Base-by-base conservation (phyloP, 2,797 vertebrate species). In the Triplophysa yarkandensis region DNA sequence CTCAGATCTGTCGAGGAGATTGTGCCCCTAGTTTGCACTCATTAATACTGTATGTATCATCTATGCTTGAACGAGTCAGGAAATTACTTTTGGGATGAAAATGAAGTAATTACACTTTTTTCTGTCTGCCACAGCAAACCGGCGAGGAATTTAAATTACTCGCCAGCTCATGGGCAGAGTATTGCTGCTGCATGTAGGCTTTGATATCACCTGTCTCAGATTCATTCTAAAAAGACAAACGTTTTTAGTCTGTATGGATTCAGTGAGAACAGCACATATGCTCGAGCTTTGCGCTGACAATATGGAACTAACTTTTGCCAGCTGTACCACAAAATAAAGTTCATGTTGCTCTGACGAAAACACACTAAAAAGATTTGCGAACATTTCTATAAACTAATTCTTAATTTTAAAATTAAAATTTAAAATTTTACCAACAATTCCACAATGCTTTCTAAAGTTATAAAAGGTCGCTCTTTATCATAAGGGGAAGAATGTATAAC, bases 31-130 rank as follows among this genome's bases (percentile, higher is more conserved):
- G 57, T 71, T 63, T 52, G 64, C 39, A 57, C 74, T 71, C 75
- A 81, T 77, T 77, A 77, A 80, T 63, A 73, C 69, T 64, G 57
- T 64, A 73, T 64, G 32, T 72, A 57, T 77, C 77, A 55, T 77
- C 30, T 58, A 28, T 75, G 77, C 71, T 76, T 69, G 62, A 75
- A 71, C 16, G 65, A 65, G 16, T 65, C 52, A 69, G 79, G 77
- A 79, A 80, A 83, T 78, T 60, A 81, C 75, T 78, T 80, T 54
- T 32, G 9, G 27, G 44, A 34, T 36, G 74, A 69, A 74, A 81
- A 79, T 79, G 52, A 76, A 77, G 74, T 79, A 79, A 79, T 83
- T 79, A 77, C 71, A 76, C 39, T 57, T 77, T 72, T 54, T 76
- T 64, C 63, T 76, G 64, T 66, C 71, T 48, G 23, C 62, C 43